Base-by-base conservation (phyloP, 35 echinoderm and acorn worm genomes). In the Ptychodera flava region DNA sequence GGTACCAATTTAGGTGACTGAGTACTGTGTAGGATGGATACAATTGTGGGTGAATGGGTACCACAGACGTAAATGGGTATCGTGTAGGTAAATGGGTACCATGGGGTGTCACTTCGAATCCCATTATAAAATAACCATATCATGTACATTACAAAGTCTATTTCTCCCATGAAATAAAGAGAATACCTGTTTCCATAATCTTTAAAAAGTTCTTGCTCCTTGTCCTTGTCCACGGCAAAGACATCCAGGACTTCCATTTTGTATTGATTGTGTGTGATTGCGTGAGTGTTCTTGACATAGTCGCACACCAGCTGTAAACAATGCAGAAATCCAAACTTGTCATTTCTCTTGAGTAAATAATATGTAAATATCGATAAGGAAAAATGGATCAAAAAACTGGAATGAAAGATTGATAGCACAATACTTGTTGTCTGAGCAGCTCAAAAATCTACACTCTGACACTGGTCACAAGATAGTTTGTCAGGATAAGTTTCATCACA, bases 101-200 rank as follows among this genome's bases (percentile, higher is more conserved):
- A n/a, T n/a, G n/a, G n/a, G n/a, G n/a, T n/a, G n/a, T n/a, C n/a
- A n/a, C n/a, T n/a, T n/a, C n/a, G n/a, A n/a, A n/a, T n/a, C n/a
- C n/a, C n/a, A n/a, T n/a, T n/a, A n/a, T n/a, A n/a, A n/a, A n/a
- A n/a, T n/a, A n/a, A n/a, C n/a, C n/a, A n/a, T n/a, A n/a, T n/a
- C n/a, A n/a, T n/a, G n/a, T n/a, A n/a, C n/a, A n/a, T n/a, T n/a
- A n/a, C n/a, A n/a, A n/a, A n/a, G n/a, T n/a, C n/a, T n/a, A n/a
- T n/a, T n/a, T n/a, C n/a, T n/a, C n/a, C n/a, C n/a, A n/a, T n/a
- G n/a, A n/a, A n/a, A n/a, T n/a, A n/a, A n/a, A n/a, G n/a, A n/a
- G n/a, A n/a, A n/a, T n/a, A 93, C 95, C 85, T 93, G 86, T 97
- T 97, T 36, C 91, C 89, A 33, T 93, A 78, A 87, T 97, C 92